Evolutionary conservation across 23 tunicate species (phyloP).

Genomic region (Oikopleura dioica): DNA sequence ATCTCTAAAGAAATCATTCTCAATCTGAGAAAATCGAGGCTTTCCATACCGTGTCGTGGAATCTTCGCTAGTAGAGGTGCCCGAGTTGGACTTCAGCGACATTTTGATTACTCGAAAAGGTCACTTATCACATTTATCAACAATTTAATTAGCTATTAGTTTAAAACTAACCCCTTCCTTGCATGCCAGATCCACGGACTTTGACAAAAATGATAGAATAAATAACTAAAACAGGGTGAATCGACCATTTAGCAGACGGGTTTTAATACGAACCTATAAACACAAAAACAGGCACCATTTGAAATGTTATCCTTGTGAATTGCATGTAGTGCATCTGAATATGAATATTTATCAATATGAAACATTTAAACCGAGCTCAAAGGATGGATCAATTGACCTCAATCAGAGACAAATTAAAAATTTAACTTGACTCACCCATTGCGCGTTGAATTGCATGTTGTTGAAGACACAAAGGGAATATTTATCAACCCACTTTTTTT

Average conservation of each 20-base stretch:
- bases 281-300: background rate
- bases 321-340: conserved; percentile 14
- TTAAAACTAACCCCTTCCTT: too few species aligned
- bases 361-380: too few species aligned
- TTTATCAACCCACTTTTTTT: background rate
- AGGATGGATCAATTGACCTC: too few species aligned
- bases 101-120: conserved; percentile 9
- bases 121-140: too few species aligned
- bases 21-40: too few species aligned
- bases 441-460: background rate
- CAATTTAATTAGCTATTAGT: too few species aligned
- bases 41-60: background rate
- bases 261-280: background rate
- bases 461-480: conserved; percentile 9
- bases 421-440: background rate
- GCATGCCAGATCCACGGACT: conserved; percentile 8
- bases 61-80: conserved; percentile 10
- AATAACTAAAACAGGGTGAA: background rate
- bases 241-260: too few species aligned
- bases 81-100: conserved; percentile 9
- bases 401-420: too few species aligned
- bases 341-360: too few species aligned
- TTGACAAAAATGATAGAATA: conserved; percentile 3
- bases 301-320: background rate
- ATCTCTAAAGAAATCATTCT: too few species aligned